phyloP scores from a whole-genome alignment of 64 coral and sea anemone species.

The Stichodactyla mertensii region DNA sequence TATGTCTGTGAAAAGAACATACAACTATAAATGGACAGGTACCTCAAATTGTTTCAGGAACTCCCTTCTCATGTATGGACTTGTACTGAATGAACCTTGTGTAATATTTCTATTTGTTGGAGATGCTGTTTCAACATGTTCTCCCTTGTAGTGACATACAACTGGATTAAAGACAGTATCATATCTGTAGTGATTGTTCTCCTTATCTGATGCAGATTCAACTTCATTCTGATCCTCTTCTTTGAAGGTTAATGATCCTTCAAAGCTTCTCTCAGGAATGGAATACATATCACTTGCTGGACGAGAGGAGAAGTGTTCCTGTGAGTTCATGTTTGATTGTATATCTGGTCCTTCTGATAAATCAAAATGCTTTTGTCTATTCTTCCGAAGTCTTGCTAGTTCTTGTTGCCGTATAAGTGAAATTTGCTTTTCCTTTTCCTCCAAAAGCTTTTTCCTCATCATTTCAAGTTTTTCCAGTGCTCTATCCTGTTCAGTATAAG shows the following conservation, averaged over 20 bases:
- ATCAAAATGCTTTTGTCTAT: background rate
- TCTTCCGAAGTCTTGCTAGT: slow-evolving; percentile 2
- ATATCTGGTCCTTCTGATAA: background rate
- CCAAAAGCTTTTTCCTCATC: slow-evolving; percentile 16
- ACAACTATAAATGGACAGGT: background rate
- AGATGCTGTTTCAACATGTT: background rate
- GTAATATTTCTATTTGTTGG: background rate
- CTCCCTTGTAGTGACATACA: background rate
- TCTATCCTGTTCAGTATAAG: slow-evolving; percentile 11
- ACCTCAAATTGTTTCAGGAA: slow-evolving; percentile 27
- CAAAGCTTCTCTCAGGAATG: slow-evolving; percentile 15
- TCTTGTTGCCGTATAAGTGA: slow-evolving; percentile 10
- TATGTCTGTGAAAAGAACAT: too few relatives aligned
- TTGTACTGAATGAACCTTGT: background rate
- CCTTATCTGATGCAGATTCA: slow-evolving; percentile 30
- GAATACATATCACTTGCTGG: slow-evolving; percentile 20
- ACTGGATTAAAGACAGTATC: slow-evolving; percentile 4
- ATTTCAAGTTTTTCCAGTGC: slow-evolving; percentile 32
- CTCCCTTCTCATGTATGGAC: slow-evolving; percentile 7
- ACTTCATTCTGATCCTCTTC: slow-evolving; percentile 5
- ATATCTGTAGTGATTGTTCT: background rate
- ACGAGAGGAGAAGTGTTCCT: background rate
- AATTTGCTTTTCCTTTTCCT: slow-evolving; percentile 29
- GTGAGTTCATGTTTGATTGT: background rate
- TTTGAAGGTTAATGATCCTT: background rate